These are phyloP conservation scores for Palloptera scutellata DNA, from an alignment of 2,888 invertebrate genomes.

Conservation along the genomic window DNA sequence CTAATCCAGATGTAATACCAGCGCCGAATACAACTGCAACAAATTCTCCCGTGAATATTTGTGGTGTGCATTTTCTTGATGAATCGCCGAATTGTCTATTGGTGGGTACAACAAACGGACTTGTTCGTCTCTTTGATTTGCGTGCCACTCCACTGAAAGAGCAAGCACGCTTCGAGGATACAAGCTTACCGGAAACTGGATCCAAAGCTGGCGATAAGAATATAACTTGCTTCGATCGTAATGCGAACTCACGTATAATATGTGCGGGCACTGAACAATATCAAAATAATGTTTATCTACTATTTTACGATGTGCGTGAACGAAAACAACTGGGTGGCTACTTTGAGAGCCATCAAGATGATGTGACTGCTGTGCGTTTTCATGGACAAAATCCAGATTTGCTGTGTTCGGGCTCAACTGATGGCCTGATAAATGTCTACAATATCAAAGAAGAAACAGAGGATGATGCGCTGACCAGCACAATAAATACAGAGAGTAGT, in stretches of 20 bases:
- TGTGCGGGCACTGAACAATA: constrained; percentile 79
- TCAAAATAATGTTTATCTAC: constrained; percentile 75
- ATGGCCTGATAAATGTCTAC: constrained; percentile 86
- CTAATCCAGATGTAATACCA: constrained; percentile 32
- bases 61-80: constrained; percentile 57
- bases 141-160: constrained; percentile 65
- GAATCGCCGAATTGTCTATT: constrained; percentile 50
- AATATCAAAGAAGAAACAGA: constrained; percentile 77
- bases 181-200: constrained; percentile 41
- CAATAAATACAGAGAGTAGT: constrained; percentile 81
- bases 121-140: constrained; percentile 59
- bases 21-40: not conserved
- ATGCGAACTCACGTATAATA: constrained; percentile 73
- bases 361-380: constrained; percentile 79
- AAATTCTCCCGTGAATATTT: constrained; percentile 35
- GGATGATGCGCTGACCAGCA: constrained; percentile 80
- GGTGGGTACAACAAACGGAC: constrained; percentile 53
- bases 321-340: constrained; percentile 76
- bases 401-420: constrained; percentile 79
- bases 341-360: constrained; percentile 82
- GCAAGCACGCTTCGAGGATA: constrained; percentile 54
- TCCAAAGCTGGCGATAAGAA: constrained; percentile 52
- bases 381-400: constrained; percentile 73
- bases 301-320: constrained; percentile 82
- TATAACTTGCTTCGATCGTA: constrained; percentile 78